Conservation (phyloP, 2,797 vertebrate species). For the Cyclopterus lumpus region DNA sequence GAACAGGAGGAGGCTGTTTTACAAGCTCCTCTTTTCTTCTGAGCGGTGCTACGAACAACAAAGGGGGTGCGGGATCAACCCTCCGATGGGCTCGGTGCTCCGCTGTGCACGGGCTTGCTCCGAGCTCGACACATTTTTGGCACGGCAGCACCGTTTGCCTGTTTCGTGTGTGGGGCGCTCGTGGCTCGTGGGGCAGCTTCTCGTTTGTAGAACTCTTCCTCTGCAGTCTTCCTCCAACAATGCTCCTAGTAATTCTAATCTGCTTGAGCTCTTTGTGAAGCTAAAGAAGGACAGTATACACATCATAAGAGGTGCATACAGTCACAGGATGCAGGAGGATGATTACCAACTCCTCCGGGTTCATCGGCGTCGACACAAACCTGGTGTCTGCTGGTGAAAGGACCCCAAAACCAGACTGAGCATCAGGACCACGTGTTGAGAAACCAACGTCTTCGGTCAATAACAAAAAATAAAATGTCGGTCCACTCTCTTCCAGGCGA, state of each 20-base stretch:
- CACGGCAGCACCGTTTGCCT: background rate
- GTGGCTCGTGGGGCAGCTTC: constrained; percentile 16
- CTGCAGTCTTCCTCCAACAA: too few species aligned
- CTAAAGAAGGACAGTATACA: too few species aligned
- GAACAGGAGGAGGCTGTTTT: background rate
- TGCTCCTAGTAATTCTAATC: too few species aligned
- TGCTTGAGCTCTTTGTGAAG: too few species aligned
- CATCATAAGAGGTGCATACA: background rate
- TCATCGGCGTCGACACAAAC: background rate
- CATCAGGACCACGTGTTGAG: background rate
- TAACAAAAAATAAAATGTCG: background rate
- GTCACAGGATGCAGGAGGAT: background rate
- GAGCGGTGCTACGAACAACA: background rate
- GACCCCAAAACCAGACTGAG: background rate
- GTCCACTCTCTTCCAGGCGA: constrained; percentile 61
- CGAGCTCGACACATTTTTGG: background rate
- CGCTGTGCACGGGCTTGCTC: constrained; percentile 27
- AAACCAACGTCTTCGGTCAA: too few species aligned
- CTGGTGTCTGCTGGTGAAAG: background rate
- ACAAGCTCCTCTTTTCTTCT: background rate
- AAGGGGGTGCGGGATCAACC: background rate
- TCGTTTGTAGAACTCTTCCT: background rate
- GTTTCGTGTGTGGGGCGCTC: constrained; percentile 7
- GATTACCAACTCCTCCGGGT: background rate
- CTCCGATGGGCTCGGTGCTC: background rate